Base-by-base conservation (phyloP, 2,113 vertebrate species). In the Puffinus mauretanicus region DNA sequence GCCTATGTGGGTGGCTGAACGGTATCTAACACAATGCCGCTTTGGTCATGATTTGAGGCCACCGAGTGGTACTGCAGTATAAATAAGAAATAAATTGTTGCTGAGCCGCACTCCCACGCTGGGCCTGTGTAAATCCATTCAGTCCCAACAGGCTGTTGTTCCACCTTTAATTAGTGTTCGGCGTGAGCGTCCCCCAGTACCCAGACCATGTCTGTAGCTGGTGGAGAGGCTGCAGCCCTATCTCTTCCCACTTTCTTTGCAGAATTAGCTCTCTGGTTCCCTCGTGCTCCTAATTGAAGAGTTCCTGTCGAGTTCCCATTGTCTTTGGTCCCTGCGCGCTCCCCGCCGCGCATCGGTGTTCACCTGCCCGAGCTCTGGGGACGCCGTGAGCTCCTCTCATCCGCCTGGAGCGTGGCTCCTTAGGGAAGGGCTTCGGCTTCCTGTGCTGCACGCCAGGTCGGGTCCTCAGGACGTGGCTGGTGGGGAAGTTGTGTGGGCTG, bases 311-410 rank as follows among this genome's bases (percentile, higher is more conserved):
- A 55, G 47, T 65, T 94, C 34, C 51, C 10, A 4, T 34, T 78
- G 71, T 0, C 0, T 69, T 86, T 38, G 21, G 51, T 60, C 52
- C 21, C 25, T 38, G 18, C 27, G 20, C 0, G 4, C 12, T 69
- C 17, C 13, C 9, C 3, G 1, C 16, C 0, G 0, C 5, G 1
- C 22, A 18, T 54, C 9, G 5, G 0, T 38, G n/a, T 66, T 10
- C 11, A 29, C 32, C 49, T 66, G 34, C 32, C 25, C 0, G 1
- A 91, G 49, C 52, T 79, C 73, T 82, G n/a, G 38, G 82, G n/a
- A 14, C 16, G 9, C 42, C 1, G 3, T 1, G 7, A 60, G n/a
- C 13, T 51, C 32, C 29, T 70, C 57, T 86, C 16, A 13, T 64
- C 46, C 0, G 1, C 29, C 42, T 58, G 69, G 46, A 82, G 52